Percentiles rank a stretch among this genome's conserved stretches.
phyloP scores from a whole-genome alignment of 1,140 invertebrate species.

The Hylyphantes graminicola region DNA sequence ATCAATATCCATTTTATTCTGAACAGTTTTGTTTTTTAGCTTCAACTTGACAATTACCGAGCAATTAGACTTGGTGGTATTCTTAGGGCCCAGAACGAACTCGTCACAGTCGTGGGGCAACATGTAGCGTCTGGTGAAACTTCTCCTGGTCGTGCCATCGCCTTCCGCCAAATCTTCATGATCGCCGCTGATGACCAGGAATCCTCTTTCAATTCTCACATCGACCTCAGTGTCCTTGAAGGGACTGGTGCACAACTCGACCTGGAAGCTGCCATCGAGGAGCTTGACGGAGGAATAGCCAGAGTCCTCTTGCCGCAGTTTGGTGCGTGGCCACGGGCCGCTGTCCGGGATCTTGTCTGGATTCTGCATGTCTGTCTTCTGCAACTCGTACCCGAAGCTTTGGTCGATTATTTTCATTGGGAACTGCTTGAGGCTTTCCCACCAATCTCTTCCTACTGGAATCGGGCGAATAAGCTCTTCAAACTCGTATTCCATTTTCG shows the following conservation, averaged over 20 bases:
- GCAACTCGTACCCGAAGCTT: not conserved
- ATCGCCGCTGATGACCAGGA: not conserved
- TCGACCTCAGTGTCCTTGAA: not conserved
- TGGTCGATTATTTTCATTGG: constrained; percentile 2
- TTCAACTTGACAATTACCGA: no score
- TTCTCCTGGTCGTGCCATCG: not conserved
- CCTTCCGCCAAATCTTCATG: not conserved
- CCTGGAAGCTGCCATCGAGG: not conserved
- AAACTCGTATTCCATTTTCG: not conserved
- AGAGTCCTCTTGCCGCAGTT: not conserved
- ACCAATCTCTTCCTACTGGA: not conserved
- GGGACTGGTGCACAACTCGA: not conserved
- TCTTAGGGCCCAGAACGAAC: no score
- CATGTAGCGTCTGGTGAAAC: not conserved
- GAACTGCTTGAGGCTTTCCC: not conserved
- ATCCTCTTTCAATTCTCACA: not conserved
- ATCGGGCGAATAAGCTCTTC: not conserved
- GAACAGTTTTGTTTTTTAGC: no score
- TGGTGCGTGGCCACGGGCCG: no score
- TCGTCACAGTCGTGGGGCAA: not conserved
- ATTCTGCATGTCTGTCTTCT: not conserved
- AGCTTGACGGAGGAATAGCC: not conserved
- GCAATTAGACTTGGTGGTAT: no score
- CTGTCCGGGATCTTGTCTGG: not conserved
- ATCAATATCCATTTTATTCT: no score